These are phyloP conservation scores for Gouania willdenowi DNA, from an alignment of 2,797 vertebrate species.

Conservation along the genomic window DNA sequence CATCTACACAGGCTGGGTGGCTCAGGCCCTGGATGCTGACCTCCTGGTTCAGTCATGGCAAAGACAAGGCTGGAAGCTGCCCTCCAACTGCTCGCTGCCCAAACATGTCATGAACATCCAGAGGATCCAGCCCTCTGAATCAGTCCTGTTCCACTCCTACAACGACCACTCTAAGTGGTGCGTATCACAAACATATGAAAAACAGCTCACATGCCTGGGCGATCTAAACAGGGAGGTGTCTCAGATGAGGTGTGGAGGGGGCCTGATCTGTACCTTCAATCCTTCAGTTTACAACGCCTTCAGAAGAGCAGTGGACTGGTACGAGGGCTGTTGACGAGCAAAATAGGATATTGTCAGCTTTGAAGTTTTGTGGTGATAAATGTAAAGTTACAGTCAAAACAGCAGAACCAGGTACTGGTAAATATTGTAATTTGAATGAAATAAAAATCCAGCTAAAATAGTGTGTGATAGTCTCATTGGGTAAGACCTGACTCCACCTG, in stretches of 20 bases:
- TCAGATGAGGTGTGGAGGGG: slow-evolving; percentile 83
- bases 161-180: slow-evolving; percentile 94
- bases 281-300: slow-evolving; percentile 81
- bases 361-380: too few species aligned
- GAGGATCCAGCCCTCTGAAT: slow-evolving; percentile 58
- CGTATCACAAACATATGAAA: slow-evolving; percentile 67
- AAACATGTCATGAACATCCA: slow-evolving; percentile 84
- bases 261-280: slow-evolving; percentile 83
- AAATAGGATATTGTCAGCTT: background rate
- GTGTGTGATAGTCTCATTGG: too few species aligned
- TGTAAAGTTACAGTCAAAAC: too few species aligned
- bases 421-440: too few species aligned
- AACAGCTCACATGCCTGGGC: slow-evolving; percentile 84
- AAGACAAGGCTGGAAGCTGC: slow-evolving; percentile 64
- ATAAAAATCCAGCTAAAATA: too few species aligned
- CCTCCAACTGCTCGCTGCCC: slow-evolving; percentile 87
- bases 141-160: slow-evolving; percentile 71
- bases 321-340: slow-evolving; percentile 66
- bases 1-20: slow-evolving; percentile 88
- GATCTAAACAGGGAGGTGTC: slow-evolving; percentile 83
- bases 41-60: slow-evolving; percentile 88
- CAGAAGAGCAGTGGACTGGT: slow-evolving; percentile 69
- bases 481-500: too few species aligned
- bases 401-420: too few species aligned
- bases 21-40: slow-evolving; percentile 79